These are phyloP conservation scores for Neotoxoptera formosana DNA, from an alignment of 1,140 invertebrate species.

Conservation along the genomic window DNA sequence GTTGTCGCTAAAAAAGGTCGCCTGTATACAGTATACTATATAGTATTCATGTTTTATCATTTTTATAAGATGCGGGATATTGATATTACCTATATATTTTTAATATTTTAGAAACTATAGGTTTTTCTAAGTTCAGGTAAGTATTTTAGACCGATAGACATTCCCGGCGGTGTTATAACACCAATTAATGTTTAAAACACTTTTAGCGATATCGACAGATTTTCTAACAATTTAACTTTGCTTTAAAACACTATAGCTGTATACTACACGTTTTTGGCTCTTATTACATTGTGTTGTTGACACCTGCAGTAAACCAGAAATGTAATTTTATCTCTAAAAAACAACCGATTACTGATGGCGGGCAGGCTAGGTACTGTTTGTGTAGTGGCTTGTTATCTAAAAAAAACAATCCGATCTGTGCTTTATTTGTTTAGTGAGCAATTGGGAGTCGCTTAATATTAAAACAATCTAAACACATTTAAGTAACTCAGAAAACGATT, in stretches of 20 bases:
- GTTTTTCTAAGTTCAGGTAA: background rate
- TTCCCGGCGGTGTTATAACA: background rate
- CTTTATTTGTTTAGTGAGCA: constrained; percentile 25
- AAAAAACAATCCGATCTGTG: constrained; percentile 53
- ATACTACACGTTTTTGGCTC: background rate
- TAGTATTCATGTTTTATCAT: background rate
- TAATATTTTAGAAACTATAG: background rate
- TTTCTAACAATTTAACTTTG: background rate
- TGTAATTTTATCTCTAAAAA: constrained; percentile 37
- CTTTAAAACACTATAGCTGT: too few species aligned
- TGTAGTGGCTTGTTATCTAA: constrained; percentile 48
- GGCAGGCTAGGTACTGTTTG: constrained; percentile 38
- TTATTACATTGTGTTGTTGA: constrained; percentile 40
- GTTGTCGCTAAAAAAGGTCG: background rate
- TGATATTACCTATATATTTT: background rate
- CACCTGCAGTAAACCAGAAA: background rate
- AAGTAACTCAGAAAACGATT: background rate
- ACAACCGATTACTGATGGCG: constrained; percentile 3
- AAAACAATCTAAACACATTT: constrained; percentile 1
- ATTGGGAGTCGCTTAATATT: background rate
- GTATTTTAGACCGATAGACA: background rate
- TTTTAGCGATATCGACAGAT: background rate
- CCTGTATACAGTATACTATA: background rate
- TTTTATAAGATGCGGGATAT: background rate
- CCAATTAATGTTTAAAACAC: background rate